Evolutionary conservation across 2,888 invertebrate genomes (phyloP), one percentile per base, ranked within the genome.

Genomic region (Steinernema scapterisci): DNA sequence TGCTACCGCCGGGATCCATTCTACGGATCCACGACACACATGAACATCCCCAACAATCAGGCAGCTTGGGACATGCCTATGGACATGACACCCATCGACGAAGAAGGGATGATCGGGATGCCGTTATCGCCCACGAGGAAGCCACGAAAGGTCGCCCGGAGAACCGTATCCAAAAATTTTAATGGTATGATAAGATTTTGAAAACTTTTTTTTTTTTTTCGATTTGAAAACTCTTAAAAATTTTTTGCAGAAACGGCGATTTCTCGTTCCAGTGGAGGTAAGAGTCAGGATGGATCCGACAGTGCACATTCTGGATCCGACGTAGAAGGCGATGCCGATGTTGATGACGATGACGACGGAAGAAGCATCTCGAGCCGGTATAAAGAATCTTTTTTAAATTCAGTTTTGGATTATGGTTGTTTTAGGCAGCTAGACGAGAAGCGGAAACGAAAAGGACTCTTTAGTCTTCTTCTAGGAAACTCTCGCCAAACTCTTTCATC

Each of bases 1-100:
- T 92, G 93, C 87, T 91, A 92, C 74, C 91, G 93, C 16, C 94
- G 94, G 87, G 92, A 93, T 79, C 93, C 93, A 0, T 84, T 77
- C 78, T 71, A 75, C 43, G 83, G 83, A 16, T 82, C 81, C 11
- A 80, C 81, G 1, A 71, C 71, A 19, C 75, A 75, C 25, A 78
- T 83, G 79, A 77, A 82, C 46, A 75, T 80, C 19, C 54, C 74
- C n/a, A 73, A 72, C 43, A 46, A 48, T 27, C 56, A 75, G 11
- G 74, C 76, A 0, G 78, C 76, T 38, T 80, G 79, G 80, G 76
- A 77, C 45, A 44, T 76, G 52, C 77, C 77, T 0, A 72, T 73
- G n/a, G 76, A 56, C n/a, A 72, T 79, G 77, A 38, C 75, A 21
- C 52, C 77, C 0, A 80, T 80, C 11, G 77, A 73, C 43, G 79